These are phyloP conservation scores for Magallana angulata DNA, from an alignment of 1,140 invertebrate genomes.

Conservation along the genomic window DNA sequence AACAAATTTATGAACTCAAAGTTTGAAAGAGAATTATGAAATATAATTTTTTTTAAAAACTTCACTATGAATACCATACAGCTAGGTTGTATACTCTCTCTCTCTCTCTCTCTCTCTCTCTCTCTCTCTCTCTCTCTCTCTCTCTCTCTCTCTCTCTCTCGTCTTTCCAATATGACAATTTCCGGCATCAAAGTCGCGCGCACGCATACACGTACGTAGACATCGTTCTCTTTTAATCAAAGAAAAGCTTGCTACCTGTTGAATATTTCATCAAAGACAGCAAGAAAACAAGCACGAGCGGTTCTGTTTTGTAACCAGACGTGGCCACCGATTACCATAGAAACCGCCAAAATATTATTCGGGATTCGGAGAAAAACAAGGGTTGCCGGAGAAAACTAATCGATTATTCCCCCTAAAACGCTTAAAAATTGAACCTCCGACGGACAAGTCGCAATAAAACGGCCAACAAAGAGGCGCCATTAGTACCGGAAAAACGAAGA, in stretches of 20 bases:
- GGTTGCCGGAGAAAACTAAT: neutral
- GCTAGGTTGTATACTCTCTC: too few relatives aligned
- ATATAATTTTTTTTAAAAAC: too few relatives aligned
- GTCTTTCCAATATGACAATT: neutral
- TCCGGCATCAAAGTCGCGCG: neutral
- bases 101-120: too few relatives aligned
- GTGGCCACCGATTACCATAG: neutral
- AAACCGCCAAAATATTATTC: constrained; percentile 21
- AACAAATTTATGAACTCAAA: too few relatives aligned
- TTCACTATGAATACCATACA: too few relatives aligned
- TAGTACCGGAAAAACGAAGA: too few relatives aligned
- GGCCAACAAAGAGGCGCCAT: too few relatives aligned
- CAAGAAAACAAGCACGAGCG: neutral
- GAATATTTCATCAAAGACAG: constrained; percentile 17
- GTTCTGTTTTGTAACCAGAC: neutral
- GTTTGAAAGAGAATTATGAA: too few relatives aligned
- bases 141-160: constrained; percentile 4
- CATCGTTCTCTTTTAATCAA: neutral
- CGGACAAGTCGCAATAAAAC: too few relatives aligned
- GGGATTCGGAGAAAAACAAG: neutral
- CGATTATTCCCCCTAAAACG: neutral
- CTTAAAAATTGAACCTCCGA: too few relatives aligned
- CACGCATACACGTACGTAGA: too few relatives aligned
- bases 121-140: too few relatives aligned
- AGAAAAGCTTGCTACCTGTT: neutral